These are phyloP conservation scores for Heteromormyrus szaboi DNA, from an alignment of 2,797 vertebrate genomes.

Conservation along the genomic window DNA sequence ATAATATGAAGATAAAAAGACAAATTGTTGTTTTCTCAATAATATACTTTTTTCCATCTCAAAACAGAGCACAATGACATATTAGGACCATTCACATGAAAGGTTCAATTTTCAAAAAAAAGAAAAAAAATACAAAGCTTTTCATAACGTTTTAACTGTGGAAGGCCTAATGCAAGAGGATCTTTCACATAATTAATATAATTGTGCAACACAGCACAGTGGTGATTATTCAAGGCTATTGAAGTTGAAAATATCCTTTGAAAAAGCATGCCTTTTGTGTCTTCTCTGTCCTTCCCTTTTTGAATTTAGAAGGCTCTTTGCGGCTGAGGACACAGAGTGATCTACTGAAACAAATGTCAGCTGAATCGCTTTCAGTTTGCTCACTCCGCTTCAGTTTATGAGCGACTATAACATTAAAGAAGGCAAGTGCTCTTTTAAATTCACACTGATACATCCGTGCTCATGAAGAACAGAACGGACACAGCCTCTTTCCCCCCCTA, in stretches of 20 bases:
- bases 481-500: neutral
- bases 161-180: constrained; percentile 8
- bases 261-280: constrained; percentile 11
- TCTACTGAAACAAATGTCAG: neutral
- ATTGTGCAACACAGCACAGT: constrained; percentile 6
- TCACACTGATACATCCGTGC: neutral
- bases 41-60: neutral
- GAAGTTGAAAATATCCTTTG: constrained; percentile 13
- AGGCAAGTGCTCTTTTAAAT: neutral
- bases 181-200: constrained; percentile 14
- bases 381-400: neutral
- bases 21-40: neutral
- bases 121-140: constrained; percentile 10
- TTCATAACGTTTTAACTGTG: constrained; percentile 1
- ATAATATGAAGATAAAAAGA: neutral
- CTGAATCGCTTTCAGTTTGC: neutral
- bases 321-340: neutral
- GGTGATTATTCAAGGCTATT: constrained; percentile 7
- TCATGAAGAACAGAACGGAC: neutral
- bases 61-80: constrained; percentile 8
- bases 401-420: constrained; percentile 1
- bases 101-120: constrained; percentile 13
- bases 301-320: constrained; percentile 15
- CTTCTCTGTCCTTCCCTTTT: neutral
- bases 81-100: constrained; percentile 15